Conservation (phyloP, 2,113 vertebrate species). For the Tenebrosternarchus preto region DNA sequence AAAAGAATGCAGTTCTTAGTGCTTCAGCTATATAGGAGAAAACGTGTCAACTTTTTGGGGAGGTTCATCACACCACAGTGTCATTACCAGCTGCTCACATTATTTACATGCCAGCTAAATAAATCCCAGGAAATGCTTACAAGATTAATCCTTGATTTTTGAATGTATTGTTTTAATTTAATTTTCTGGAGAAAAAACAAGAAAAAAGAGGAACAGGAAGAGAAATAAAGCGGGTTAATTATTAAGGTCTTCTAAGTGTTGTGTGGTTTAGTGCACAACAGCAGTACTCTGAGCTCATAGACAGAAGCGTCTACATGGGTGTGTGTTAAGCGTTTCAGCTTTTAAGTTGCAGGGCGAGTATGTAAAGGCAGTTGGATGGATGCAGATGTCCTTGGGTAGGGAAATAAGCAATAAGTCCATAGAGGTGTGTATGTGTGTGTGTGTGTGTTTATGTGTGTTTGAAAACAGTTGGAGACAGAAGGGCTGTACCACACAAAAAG, state of each 20-base stretch:
- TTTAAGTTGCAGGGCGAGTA: conserved; percentile 39
- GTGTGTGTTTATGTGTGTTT: conserved; percentile 29
- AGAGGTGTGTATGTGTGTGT: conserved; percentile 31
- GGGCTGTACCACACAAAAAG: conserved; percentile 27
- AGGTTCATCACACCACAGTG: too few relatives aligned
- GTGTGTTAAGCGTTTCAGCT: conserved; percentile 47
- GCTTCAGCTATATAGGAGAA: too few relatives aligned
- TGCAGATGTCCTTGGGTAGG: conserved; percentile 56
- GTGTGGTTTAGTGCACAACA: conserved; percentile 26
- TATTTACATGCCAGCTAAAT: background rate
- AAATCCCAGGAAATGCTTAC: background rate
- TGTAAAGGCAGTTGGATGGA: conserved; percentile 49
- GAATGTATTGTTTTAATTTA: too few relatives aligned
- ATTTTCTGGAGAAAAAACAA: background rate
- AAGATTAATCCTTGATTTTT: too few relatives aligned
- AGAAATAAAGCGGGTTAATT: conserved; percentile 25
- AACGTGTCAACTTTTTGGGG: too few relatives aligned
- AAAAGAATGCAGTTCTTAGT: too few relatives aligned
- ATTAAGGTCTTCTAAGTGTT: conserved; percentile 46
- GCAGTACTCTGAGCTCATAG: conserved; percentile 30
- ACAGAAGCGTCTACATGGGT: conserved; percentile 49
- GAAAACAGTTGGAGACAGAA: conserved; percentile 16
- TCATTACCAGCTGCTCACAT: background rate
- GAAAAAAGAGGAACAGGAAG: background rate
- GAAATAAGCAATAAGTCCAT: conserved; percentile 44